Base-by-base conservation (phyloP, 2,113 vertebrate genomes). In the Climacteris rufus region DNA sequence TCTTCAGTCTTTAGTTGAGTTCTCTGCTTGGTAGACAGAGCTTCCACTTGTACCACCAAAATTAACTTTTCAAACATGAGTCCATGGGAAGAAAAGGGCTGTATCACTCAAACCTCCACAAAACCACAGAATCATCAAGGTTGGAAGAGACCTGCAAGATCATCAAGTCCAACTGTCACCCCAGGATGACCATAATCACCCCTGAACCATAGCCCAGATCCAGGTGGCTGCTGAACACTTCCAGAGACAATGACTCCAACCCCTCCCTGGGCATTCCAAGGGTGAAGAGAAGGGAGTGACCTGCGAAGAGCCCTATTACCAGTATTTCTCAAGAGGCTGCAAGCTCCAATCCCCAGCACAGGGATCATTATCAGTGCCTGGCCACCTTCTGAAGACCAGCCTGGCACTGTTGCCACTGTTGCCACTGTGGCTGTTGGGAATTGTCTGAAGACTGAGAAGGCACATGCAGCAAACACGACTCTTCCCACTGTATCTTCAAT, bases 341-440 rank as follows among this genome's bases (percentile, higher is more conserved):
- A 66, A 2, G 33, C 76, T 45, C 6, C 45, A 25, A 14, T 33
- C 35, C 37, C 57, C 15, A 40, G 69, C 75, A 70, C 14, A n/a
- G 47, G 37, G 45, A 42, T 0, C 0, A 61, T 16, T 33, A 9
- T 18, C 53, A 71, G 63, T 42, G 75, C 47, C 75, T 35, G 18
- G 75, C 57, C 78, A 79, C 42, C n/a, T 56, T 33, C 54, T 78
- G 45, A 47, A 49, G 39, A 53, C 25, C 4, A n/a, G 25, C 9
- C 16, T 0, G 0, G 53, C 47, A 56, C 54, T 79, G 50, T 14
- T 66, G 15, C 61, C 6, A 1, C 49, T 24, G 42, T 13, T 68
- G 27, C 61, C 6, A 1, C 49, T 24, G 42, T 13, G 61, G 27
- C n/a, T 81, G 33, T 21, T 60, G 56, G 47, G 40, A 63, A 53